Conservation (phyloP, 1,140 invertebrate species). For the Ooceraea biroi region DNA sequence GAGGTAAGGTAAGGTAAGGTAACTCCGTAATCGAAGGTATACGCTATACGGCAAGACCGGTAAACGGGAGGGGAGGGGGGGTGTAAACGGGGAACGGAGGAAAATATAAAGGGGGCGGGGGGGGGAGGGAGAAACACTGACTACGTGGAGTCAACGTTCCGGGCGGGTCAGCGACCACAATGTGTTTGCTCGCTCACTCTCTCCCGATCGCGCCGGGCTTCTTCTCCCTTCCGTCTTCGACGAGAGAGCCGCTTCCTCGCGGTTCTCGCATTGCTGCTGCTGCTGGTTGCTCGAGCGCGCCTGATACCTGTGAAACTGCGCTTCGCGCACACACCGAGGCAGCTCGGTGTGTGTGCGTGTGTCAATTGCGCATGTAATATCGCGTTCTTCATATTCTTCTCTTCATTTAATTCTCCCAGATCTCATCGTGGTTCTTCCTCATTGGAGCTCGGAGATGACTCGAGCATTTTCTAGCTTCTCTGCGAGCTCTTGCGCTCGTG, state of each 20-base stretch:
- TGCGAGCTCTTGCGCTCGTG: too few species aligned
- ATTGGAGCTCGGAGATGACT: too few species aligned
- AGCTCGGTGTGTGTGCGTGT: too few species aligned
- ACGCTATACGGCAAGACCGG: constrained; percentile 71
- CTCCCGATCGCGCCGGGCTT: constrained; percentile 5
- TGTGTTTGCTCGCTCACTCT: constrained; percentile 68
- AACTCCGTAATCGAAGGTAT: constrained; percentile 76
- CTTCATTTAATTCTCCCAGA: not conserved
- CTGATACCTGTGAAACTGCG: constrained; percentile 49
- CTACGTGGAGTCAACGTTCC: constrained; percentile 86
- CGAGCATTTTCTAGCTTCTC: too few species aligned
- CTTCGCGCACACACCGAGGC: constrained; percentile 23
- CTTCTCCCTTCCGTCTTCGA: constrained; percentile 35
- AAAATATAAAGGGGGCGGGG: constrained; percentile 77
- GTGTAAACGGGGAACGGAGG: constrained; percentile 76
- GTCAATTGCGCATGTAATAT: too few species aligned
- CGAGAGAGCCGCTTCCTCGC: constrained; percentile 43
- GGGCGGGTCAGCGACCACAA: constrained; percentile 86
- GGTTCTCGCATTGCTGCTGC: not conserved
- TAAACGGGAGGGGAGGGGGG: constrained; percentile 71
- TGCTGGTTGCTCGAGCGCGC: not conserved
- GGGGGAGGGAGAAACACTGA: constrained; percentile 81
- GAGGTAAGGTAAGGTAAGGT: constrained; percentile 73
- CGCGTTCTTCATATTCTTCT: not conserved
- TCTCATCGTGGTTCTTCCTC: too few species aligned